Conservation (phyloP, 1,140 invertebrate species). For the Dendroctonus ponderosae region DNA sequence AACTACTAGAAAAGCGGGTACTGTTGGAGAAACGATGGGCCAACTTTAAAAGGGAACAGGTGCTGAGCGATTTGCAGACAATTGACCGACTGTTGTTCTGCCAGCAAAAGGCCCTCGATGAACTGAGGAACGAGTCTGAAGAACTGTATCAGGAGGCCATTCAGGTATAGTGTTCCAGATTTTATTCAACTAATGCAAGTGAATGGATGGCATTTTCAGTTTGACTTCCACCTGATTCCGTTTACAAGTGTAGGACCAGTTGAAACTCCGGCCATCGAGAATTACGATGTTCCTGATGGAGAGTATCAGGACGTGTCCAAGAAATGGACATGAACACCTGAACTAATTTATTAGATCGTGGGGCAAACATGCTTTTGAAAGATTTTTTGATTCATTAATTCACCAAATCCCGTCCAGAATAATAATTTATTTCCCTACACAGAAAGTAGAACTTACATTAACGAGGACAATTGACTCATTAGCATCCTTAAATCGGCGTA, state of each 20-base stretch:
- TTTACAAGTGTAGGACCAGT: constrained; percentile 67
- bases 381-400: too few species aligned
- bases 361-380: too few species aligned
- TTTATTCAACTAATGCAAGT: constrained; percentile 12
- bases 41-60: constrained; percentile 63
- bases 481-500: constrained; percentile 15
- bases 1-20: constrained; percentile 57
- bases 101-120: constrained; percentile 74
- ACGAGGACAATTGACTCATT: constrained; percentile 16
- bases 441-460: constrained; percentile 15
- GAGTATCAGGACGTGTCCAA: constrained; percentile 79
- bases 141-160: constrained; percentile 81
- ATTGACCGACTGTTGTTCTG: constrained; percentile 66
- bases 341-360: too few species aligned
- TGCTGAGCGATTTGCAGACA: constrained; percentile 62
- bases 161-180: constrained; percentile 55
- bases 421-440: background rate
- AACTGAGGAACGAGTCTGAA: constrained; percentile 73
- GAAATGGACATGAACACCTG: constrained; percentile 63
- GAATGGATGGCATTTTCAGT: constrained; percentile 53
- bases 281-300: constrained; percentile 78
- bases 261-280: constrained; percentile 73
- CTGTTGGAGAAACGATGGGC: constrained; percentile 71
- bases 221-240: constrained; percentile 68
- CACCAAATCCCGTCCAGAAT: too few species aligned